Base-by-base conservation (phyloP, 2,888 invertebrate species). In the Euspilapteryx auroguttella region DNA sequence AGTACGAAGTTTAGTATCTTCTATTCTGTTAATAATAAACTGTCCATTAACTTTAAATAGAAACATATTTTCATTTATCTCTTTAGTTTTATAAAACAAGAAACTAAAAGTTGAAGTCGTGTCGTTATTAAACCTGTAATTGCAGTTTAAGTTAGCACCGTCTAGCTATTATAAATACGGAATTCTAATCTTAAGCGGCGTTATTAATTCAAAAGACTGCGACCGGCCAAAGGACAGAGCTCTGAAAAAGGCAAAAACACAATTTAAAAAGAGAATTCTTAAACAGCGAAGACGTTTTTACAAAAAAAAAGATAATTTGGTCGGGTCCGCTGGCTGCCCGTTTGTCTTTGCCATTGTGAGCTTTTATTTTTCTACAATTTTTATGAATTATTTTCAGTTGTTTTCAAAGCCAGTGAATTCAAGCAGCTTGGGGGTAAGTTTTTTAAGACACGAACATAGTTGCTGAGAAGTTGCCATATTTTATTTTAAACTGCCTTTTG, bases 251-350 rank as follows among this genome's bases (percentile, higher is more conserved):
- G 57, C 57, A 47, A 56, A 59, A 65, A 64, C 66, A 69, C 49
- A 68, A 75, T 69, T 69, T 71, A 71, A 62, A 68, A 68, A 68
- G 61, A 56, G 71, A 69, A 71, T 73, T 69, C 66, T 68, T 65
- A 65, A 65, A 64, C 56, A 69, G 59, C 53, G 54, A 64, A 64
- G 68, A 69, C 55, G 61, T 47, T 30, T 33, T 31, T 24, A 52
- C 37, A 38, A n/a, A 47, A 52, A 62, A 68, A 71, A 69, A 71
- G 62, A 68, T 68, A 71, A 73, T 71, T 65, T 58, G 62, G 50
- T 41, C 49, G 43, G 47, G 44, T 44, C 40, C 42, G 55, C 44
- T 43, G 47, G 57, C 62, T 54, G 41, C 45, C 47, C 56, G 66
- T 69, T 73, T 71, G 68, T 68, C 66, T 71, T 73, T 66, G 63